Evolutionary conservation across 1,140 invertebrate genomes (phyloP).

Genomic region (Trichonephila clavipes): DNA sequence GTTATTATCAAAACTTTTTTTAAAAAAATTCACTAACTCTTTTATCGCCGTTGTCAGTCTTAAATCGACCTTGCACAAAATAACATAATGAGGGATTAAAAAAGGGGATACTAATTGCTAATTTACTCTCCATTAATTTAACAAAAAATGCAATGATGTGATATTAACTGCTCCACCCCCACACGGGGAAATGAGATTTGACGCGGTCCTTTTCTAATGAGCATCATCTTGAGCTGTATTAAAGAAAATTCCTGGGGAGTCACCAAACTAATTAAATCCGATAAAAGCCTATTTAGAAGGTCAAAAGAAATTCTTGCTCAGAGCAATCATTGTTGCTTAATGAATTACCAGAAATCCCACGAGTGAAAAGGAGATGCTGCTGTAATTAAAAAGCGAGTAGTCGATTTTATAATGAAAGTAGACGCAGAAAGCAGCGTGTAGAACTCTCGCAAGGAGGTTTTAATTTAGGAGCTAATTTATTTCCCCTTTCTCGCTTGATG

Average conservation of each 20-base stretch:
- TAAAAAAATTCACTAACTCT: too few species aligned
- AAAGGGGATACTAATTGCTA: too few species aligned
- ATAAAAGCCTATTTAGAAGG: background rate
- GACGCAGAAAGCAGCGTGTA: background rate
- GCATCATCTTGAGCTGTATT: background rate
- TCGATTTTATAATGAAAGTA: background rate
- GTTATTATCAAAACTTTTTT: too few species aligned
- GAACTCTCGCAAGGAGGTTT: background rate
- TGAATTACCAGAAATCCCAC: background rate
- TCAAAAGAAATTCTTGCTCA: background rate
- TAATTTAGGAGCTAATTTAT: background rate
- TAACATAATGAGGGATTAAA: too few species aligned
- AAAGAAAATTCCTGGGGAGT: background rate
- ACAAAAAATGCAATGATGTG: too few species aligned
- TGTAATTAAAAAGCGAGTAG: slow-evolving; percentile 11
- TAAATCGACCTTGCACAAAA: too few species aligned
- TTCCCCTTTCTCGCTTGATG: background rate
- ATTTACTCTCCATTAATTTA: too few species aligned
- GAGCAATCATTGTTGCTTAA: background rate
- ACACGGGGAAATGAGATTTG: background rate
- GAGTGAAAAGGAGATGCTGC: background rate
- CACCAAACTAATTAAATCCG: background rate
- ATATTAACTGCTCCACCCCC: background rate
- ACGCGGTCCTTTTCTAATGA: background rate
- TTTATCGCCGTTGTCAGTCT: too few species aligned